Percentiles rank a stretch among this genome's conserved stretches.
Conservation (phyloP, 2,797 vertebrate genomes). For the Serranus cabrilla region DNA sequence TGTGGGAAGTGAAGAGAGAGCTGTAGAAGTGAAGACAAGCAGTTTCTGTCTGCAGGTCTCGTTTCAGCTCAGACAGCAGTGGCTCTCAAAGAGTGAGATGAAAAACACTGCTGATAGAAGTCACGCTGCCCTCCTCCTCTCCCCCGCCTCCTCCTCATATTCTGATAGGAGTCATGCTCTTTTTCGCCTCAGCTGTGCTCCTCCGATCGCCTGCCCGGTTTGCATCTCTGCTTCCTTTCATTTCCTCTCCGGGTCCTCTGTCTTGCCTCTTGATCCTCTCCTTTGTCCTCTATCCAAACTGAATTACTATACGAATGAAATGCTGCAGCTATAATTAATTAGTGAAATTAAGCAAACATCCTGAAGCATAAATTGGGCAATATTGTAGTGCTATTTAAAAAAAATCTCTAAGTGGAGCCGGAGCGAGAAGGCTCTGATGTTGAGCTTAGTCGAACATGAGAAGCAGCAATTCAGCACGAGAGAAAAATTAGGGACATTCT, state of each 20-base stretch:
- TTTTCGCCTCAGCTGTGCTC: conserved; percentile 2
- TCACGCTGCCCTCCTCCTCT: conserved; percentile 51
- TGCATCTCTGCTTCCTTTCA: conserved; percentile 7
- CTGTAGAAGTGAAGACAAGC: conserved; percentile 30
- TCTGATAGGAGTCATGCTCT: conserved; percentile 63
- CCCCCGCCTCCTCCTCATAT: conserved; percentile 20
- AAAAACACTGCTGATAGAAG: conserved; percentile 50
- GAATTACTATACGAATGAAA: conserved; percentile 16
- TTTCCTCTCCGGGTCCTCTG: conserved; percentile 1
- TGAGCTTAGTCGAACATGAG: neutral
- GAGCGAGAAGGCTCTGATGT: conserved; percentile 17
- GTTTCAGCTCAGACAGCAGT: conserved; percentile 37
- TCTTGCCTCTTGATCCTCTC: neutral
- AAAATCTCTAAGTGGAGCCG: neutral
- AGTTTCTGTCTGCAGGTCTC: conserved; percentile 31
- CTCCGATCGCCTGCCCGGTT: conserved; percentile 13
- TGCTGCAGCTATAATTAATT: conserved; percentile 14
- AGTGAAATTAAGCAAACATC: conserved; percentile 20
- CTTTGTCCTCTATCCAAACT: neutral
- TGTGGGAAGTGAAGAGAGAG: conserved; percentile 5
- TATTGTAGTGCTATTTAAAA: conserved; percentile 15
- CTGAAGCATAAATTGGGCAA: conserved; percentile 3
- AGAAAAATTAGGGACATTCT: conserved; percentile 5
- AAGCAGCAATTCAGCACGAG: neutral
- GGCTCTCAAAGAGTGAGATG: conserved; percentile 42